Evolutionary conservation across 2,888 invertebrate species (phyloP).

Genomic region (Heliconius sara): DNA sequence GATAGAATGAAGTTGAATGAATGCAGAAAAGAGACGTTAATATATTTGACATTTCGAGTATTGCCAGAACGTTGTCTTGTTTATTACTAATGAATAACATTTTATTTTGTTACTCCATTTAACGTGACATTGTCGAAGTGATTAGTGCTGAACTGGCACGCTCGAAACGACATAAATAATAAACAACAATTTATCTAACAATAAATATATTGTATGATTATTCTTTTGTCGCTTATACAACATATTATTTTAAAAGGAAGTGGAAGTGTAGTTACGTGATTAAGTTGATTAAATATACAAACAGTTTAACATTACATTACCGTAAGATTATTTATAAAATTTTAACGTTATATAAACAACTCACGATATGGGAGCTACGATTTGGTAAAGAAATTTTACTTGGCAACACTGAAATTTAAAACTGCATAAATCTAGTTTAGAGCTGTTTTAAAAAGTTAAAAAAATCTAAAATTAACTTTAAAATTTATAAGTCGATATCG

Average conservation of each 20-base stretch:
- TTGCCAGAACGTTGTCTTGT: conserved; percentile 26
- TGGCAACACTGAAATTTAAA: conserved; percentile 48
- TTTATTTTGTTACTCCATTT: no score
- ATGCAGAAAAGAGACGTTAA: conserved; percentile 56
- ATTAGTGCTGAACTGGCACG: no score
- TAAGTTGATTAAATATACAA: no score
- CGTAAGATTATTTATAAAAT: neutral
- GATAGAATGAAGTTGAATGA: conserved; percentile 61
- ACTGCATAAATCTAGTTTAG: conserved; percentile 56
- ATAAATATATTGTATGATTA: no score
- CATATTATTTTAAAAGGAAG: no score
- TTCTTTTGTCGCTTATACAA: no score
- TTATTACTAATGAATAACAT: neutral
- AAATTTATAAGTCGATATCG: neutral
- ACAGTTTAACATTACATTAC: no score
- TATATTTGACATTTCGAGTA: conserved; percentile 37
- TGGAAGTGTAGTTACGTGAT: no score
- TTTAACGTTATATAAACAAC: neutral
- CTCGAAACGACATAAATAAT: no score
- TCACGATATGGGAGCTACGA: neutral
- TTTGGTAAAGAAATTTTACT: conserved; percentile 5
- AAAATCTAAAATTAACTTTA: neutral
- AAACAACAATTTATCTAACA: no score
- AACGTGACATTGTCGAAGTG: no score
- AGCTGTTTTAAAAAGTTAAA: conserved; percentile 46